These are phyloP conservation scores for Psittacula cyanocephala DNA, from an alignment of 2,113 vertebrate species.

Conservation along the genomic window DNA sequence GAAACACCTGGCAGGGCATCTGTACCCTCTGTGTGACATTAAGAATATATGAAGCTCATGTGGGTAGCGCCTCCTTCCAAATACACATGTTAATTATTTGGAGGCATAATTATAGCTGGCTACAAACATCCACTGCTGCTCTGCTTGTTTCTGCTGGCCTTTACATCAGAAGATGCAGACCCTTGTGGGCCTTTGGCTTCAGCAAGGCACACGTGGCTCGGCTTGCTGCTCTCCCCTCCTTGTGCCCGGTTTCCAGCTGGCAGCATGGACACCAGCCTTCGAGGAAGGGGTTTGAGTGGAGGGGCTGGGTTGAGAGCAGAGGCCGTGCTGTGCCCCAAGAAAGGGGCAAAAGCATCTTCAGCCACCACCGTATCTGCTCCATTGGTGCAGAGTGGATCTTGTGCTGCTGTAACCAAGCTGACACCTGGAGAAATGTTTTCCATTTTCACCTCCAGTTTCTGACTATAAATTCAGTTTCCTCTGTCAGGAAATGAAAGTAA, in stretches of 20 bases:
- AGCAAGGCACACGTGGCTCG: background rate
- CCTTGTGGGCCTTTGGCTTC: accelerated
- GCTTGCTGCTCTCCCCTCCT: background rate
- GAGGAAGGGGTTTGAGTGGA: background rate
- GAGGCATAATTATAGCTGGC: background rate
- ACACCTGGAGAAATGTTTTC: background rate
- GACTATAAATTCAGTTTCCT: background rate
- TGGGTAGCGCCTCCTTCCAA: background rate
- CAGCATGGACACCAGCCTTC: accelerated
- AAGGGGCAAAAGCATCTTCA: background rate
- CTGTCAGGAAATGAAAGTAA: background rate
- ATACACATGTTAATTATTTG: background rate
- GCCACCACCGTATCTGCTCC: accelerated
- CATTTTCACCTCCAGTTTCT: background rate
- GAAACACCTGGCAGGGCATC: background rate
- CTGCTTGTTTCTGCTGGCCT: background rate
- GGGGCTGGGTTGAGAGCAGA: background rate
- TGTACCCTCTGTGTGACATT: accelerated
- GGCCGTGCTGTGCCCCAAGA: accelerated
- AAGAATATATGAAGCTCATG: accelerated
- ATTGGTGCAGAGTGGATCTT: background rate
- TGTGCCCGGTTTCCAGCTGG: background rate
- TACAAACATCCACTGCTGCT: background rate
- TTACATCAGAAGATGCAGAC: accelerated
- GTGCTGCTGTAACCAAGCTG: background rate